Evolutionary conservation across 2,888 invertebrate genomes (phyloP).

Genomic region (Nephrotoma flavescens): DNA sequence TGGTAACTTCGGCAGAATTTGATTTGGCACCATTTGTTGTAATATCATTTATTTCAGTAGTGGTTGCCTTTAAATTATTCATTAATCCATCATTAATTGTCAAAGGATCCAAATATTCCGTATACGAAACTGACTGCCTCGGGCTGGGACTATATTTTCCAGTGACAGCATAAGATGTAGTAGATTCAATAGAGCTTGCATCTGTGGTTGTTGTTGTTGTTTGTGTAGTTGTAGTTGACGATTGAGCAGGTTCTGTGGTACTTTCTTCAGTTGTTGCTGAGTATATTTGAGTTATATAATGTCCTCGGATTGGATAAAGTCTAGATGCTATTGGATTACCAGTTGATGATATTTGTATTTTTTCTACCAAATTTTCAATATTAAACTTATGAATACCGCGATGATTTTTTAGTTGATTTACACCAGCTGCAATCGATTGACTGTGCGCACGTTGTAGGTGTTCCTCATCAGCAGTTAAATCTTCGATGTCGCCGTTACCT

Average conservation of each 20-base stretch:
- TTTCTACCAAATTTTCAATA: constrained; percentile 7
- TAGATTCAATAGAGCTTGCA: constrained; percentile 13
- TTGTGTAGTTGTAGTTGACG: constrained; percentile 18
- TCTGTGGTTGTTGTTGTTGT: neutral
- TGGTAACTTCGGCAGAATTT: constrained; percentile 11
- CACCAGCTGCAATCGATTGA: constrained; percentile 49
- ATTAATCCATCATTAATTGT: constrained; percentile 52
- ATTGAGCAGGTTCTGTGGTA: constrained; percentile 17
- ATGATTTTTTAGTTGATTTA: constrained; percentile 22
- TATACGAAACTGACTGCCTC: constrained; percentile 39
- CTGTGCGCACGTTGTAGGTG: constrained; percentile 53
- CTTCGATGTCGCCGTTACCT: constrained; percentile 5
- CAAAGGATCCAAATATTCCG: constrained; percentile 53
- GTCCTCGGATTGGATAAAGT: constrained; percentile 10
- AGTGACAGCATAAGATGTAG: neutral
- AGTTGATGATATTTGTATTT: constrained; percentile 9
- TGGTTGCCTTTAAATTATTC: constrained; percentile 19
- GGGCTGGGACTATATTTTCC: constrained; percentile 28
- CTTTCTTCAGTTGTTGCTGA: constrained; percentile 11
- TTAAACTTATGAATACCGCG: constrained; percentile 14
- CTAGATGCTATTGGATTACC: constrained; percentile 1
- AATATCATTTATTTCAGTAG: neutral
- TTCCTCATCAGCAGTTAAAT: constrained; percentile 38
- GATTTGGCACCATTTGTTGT: constrained; percentile 8
- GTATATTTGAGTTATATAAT: constrained; percentile 11